A percentile compares a stretch with the other conserved stretches of the same genome.
These are phyloP conservation scores for Columba janthina DNA, from an alignment of 2,113 vertebrate species.

Conservation along the genomic window DNA sequence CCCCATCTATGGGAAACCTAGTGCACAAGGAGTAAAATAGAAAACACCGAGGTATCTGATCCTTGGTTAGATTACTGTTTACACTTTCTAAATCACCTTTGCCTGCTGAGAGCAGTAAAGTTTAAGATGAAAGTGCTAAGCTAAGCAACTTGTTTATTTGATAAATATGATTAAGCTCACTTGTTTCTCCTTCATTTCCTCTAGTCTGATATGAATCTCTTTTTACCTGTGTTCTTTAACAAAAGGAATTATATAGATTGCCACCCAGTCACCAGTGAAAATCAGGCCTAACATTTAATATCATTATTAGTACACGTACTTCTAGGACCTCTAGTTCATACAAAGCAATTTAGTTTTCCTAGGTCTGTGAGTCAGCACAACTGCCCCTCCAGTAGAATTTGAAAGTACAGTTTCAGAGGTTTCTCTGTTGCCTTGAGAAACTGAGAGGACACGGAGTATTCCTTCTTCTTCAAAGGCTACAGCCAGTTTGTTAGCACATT, in stretches of 20 bases:
- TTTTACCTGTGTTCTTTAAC: neutral
- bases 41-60: neutral
- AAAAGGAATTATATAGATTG: neutral
- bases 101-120: neutral
- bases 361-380: neutral
- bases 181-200: neutral
- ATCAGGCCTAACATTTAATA: neutral
- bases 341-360: neutral
- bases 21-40: neutral
- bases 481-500: neutral
- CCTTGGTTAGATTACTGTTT: neutral
- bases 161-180: neutral
- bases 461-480: neutral
- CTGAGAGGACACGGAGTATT: neutral
- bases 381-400: neutral
- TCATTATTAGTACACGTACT: neutral
- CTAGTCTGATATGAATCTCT: neutral
- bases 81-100: neutral
- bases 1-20: neutral
- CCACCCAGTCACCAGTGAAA: neutral
- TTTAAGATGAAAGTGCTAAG: neutral
- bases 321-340: neutral
- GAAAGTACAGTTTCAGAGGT: neutral
- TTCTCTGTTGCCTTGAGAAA: neutral
- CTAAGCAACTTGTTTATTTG: neutral